Evolutionary conservation across 2,888 invertebrate genomes (phyloP), one percentile per base, ranked within the genome.

Genomic region (Drosophila rellima): DNA sequence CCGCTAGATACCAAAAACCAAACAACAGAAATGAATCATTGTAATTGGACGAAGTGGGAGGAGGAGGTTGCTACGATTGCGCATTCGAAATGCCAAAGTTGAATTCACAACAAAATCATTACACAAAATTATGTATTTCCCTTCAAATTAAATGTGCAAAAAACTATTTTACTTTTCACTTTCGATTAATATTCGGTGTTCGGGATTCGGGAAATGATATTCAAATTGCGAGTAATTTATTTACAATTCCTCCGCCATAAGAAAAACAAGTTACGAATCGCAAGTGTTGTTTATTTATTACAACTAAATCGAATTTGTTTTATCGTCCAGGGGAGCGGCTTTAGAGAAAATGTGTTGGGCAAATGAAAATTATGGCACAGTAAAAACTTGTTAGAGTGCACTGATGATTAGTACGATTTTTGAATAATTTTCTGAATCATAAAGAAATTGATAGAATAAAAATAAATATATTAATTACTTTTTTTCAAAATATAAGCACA

Each of bases 51-150:
- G 67, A 39, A 62, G 54, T 35, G 10, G 29, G n/a, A 2, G n/a
- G 26, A 4, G 35, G n/a, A 10, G 23, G 2, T 15, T 11, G 26
- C 10, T 10, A 18, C 35, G 45, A 65, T 76, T 76, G 66, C 77
- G 61, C 50, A 76, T 50, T 59, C 54, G 20, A 85, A 82, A 82
- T 80, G 82, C 56, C 82, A 82, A 86, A 82, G 86, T 82, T 82
- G 64, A 76, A 55, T 26, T 23, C 54, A 57, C 59, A 56, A 66
- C 44, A 15, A 44, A 76, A 44, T 31, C 55, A 57, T 35, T 39
- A 10, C 4, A 7, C 23, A 26, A 59, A 39, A 45, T 37, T 64
- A 29, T 37, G 50, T 29, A 47, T 47, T 39, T 65, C 47, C 45
- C 51, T 60, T 47, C 13, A 31, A 31, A n/a, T 40, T 18, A 50